These are phyloP conservation scores for Mirza zaza DNA, from an alignment of 2,113 vertebrate species.

Conservation along the genomic window DNA sequence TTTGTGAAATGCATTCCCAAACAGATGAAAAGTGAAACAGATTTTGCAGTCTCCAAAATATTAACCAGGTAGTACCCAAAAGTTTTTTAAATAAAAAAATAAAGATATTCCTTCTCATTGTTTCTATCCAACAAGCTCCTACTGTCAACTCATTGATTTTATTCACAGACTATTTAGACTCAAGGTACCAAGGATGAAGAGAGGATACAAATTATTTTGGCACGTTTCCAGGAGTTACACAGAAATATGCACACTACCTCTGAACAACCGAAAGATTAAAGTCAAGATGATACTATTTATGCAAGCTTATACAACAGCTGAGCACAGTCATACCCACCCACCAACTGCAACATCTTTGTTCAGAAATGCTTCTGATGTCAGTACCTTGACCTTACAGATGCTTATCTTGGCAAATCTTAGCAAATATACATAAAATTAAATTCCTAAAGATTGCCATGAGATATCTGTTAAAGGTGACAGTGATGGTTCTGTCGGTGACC, in stretches of 20 bases:
- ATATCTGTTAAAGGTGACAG: not conserved
- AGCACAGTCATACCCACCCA: conserved; percentile 85
- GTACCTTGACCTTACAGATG: conserved; percentile 88
- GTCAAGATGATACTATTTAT: conserved; percentile 90
- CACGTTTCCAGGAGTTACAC: conserved; percentile 84
- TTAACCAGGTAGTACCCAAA: not conserved
- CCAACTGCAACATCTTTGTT: conserved; percentile 89
- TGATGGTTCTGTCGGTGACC: not conserved
- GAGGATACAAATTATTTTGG: conserved; percentile 83
- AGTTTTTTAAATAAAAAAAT: not conserved
- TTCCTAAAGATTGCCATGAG: not conserved
- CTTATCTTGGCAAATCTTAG: conserved; percentile 82
- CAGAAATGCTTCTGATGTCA: conserved; percentile 89
- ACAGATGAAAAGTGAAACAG: not conserved
- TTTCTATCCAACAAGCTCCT: conserved; percentile 44
- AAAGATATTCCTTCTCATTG: conserved; percentile 51
- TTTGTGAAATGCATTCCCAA: conserved; percentile 17
- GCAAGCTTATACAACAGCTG: conserved; percentile 89
- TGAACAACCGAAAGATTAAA: conserved; percentile 89
- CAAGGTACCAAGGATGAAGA: conserved; percentile 84
- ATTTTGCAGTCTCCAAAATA: conserved; percentile 44
- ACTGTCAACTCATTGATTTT: conserved; percentile 70
- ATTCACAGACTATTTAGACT: conserved; percentile 80
- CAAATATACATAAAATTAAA: conserved; percentile 82
- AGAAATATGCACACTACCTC: conserved; percentile 89